Percentiles rank a stretch among this genome's conserved stretches.
Evolutionary conservation across 2,797 vertebrate species (phyloP).

Genomic region (Gymnothorax javanicus): DNA sequence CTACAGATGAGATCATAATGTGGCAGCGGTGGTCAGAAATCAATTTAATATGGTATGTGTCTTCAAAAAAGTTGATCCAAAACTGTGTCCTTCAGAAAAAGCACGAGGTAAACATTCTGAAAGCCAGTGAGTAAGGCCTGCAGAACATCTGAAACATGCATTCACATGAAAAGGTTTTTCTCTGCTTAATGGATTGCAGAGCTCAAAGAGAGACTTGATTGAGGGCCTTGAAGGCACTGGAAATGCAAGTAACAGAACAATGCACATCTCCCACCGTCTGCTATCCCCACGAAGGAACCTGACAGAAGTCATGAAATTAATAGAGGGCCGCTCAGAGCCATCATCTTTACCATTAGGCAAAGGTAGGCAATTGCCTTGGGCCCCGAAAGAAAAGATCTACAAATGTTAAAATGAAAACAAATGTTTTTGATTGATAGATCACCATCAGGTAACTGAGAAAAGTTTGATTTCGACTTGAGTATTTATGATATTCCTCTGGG

Average conservation of each 20-base stretch:
- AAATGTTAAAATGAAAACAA: too few species aligned
- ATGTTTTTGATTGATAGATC: too few species aligned
- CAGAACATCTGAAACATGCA: not conserved
- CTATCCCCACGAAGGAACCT: not conserved
- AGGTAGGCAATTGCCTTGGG: too few species aligned
- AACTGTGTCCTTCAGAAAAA: too few species aligned
- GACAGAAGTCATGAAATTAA: not conserved
- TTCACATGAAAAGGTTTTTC: not conserved
- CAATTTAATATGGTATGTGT: not conserved
- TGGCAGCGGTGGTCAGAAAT: too few species aligned
- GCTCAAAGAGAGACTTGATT: not conserved
- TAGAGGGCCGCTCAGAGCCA: not conserved
- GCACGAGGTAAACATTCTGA: too few species aligned
- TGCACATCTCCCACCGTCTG: not conserved
- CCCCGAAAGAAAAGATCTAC: too few species aligned
- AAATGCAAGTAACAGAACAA: not conserved
- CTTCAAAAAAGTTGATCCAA: not conserved
- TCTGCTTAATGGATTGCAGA: not conserved
- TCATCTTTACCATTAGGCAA: not conserved
- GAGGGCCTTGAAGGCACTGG: not conserved
- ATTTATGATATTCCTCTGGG: too few species aligned
- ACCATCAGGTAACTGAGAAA: too few species aligned
- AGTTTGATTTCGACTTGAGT: too few species aligned
- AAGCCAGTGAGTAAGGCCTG: too few species aligned
- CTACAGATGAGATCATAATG: not conserved